Evolutionary conservation across 1,140 invertebrate genomes (phyloP).

Genomic region (Leucophenga varia): DNA sequence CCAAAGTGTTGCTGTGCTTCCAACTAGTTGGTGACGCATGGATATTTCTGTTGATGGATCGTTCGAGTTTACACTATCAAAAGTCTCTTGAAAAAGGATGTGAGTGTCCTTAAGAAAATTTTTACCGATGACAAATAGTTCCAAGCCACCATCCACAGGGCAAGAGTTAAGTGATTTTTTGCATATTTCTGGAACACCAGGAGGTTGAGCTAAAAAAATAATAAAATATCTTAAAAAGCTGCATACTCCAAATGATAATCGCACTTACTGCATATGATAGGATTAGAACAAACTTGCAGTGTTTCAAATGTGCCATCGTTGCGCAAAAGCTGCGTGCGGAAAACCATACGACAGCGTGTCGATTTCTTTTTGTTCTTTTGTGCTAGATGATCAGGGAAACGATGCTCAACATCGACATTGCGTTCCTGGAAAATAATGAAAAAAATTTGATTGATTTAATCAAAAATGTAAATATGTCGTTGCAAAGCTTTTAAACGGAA

Average conservation of each 20-base stretch:
- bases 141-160: conserved; percentile 78
- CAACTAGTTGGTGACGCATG: conserved; percentile 36
- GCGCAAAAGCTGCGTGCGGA: conserved; percentile 77
- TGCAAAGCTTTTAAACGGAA: background rate
- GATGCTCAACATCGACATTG: conserved; percentile 94
- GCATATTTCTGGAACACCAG: conserved; percentile 92
- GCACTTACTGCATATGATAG: conserved; percentile 93
- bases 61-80: conserved; percentile 49
- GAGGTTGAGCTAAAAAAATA: conserved; percentile 78
- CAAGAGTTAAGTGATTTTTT: conserved; percentile 85
- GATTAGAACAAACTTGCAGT: conserved; percentile 89
- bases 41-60: conserved; percentile 42
- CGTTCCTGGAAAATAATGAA: conserved; percentile 73
- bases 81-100: conserved; percentile 78
- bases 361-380: conserved; percentile 89
- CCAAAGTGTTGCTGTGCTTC: conserved; percentile 63
- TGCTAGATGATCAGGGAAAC: conserved; percentile 75
- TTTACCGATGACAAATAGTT: conserved; percentile 93
- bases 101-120: conserved; percentile 95
- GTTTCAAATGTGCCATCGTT: conserved; percentile 75
- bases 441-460: background rate
- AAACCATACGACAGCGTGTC: conserved; percentile 92
- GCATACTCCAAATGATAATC: conserved; percentile 1
- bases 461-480: background rate
- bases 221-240: background rate